Conservation (phyloP, 2,888 invertebrate species). For the Prenolepis imparis region DNA sequence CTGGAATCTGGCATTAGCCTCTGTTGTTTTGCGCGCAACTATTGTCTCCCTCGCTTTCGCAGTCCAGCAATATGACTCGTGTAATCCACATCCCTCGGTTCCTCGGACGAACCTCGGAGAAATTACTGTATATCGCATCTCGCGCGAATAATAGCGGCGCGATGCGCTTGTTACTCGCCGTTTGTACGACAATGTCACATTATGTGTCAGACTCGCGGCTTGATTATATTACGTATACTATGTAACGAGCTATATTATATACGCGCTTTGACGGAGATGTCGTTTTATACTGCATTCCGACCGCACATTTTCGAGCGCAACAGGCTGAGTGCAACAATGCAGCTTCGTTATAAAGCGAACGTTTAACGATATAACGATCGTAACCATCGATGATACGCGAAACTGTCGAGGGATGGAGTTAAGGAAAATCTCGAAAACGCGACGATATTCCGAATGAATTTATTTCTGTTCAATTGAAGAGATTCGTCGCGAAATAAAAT, state of each 20-base stretch:
- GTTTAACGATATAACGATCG: background rate
- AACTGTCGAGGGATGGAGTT: background rate
- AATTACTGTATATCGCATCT: conserved; percentile 25
- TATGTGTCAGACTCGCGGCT: background rate
- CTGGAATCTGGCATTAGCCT: conserved; percentile 9
- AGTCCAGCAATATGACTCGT: conserved; percentile 29
- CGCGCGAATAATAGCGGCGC: conserved; percentile 38
- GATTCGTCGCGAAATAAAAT: conserved; percentile 8
- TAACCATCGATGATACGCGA: background rate
- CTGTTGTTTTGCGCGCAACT: conserved; percentile 16
- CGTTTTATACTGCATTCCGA: background rate
- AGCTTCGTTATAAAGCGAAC: conserved; percentile 52
- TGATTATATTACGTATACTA: conserved; percentile 11
- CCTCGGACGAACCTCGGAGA: conserved; percentile 18
- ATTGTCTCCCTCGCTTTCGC: conserved; percentile 20
- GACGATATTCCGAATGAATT: background rate
- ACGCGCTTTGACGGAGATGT: background rate
- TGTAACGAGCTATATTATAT: conserved; percentile 2
- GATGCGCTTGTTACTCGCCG: conserved; percentile 32
- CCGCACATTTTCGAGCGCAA: conserved; percentile 48
- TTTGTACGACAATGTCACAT: conserved; percentile 20
- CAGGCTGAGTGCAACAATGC: conserved; percentile 58
- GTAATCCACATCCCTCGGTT: conserved; percentile 29
- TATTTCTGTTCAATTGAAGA: background rate
- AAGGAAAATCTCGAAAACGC: background rate